Evolutionary conservation across 2,888 invertebrate genomes (phyloP).

Genomic region (Siphlonurus alternatus): DNA sequence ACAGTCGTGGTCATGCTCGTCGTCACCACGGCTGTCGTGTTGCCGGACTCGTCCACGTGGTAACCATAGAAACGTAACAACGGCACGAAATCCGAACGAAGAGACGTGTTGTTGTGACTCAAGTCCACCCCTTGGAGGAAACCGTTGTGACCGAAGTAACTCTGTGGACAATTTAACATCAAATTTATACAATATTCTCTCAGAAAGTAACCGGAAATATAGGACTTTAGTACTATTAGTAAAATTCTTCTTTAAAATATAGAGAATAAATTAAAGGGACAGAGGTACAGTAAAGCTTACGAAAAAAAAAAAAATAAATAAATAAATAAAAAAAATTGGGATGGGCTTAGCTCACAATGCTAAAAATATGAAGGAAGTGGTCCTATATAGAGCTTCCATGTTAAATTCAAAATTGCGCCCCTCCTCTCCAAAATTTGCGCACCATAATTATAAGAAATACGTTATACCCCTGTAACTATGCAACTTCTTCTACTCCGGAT

Average conservation of each 20-base stretch:
- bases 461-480: too few species aligned
- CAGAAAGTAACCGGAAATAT: background rate
- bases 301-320: too few species aligned
- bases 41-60: slow-evolving; percentile 35
- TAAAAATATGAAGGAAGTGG: too few species aligned
- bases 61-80: slow-evolving; percentile 65
- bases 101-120: slow-evolving; percentile 58
- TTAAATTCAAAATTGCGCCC: too few species aligned
- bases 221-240: slow-evolving; percentile 13
- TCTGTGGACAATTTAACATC: slow-evolving; percentile 34
- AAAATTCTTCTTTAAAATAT: background rate
- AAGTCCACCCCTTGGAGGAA: slow-evolving; percentile 65
- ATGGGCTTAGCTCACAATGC: too few species aligned
- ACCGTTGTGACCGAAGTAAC: slow-evolving; percentile 68
- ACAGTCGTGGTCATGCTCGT: background rate
- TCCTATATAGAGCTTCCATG: too few species aligned
- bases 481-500: too few species aligned
- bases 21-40: background rate
- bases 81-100: slow-evolving; percentile 54
- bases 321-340: too few species aligned
- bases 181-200: slow-evolving; percentile 16
- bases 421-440: too few species aligned
- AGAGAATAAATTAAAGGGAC: too few species aligned
- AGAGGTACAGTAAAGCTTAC: too few species aligned
- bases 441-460: too few species aligned